Evolutionary conservation across 2,113 vertebrate genomes (phyloP).

Genomic region (Bos indicus): DNA sequence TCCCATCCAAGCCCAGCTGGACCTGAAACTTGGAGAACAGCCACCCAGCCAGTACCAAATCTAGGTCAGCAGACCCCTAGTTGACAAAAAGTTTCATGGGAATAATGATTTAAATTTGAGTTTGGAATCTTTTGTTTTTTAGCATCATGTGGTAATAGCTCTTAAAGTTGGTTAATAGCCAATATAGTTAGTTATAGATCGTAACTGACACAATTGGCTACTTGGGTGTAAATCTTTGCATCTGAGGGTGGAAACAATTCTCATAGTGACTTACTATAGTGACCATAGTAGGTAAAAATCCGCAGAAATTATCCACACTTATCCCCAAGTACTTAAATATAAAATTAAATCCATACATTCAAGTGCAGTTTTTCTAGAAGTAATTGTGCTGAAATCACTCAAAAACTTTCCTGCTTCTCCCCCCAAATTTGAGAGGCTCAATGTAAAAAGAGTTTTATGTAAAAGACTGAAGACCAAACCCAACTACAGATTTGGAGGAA

Average conservation of each 20-base stretch:
- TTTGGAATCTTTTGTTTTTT: not conserved
- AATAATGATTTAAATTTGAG: not conserved
- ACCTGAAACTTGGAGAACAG: not conserved
- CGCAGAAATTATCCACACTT: constrained; percentile 8
- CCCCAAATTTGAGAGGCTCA: constrained; percentile 40
- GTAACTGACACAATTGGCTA: not conserved
- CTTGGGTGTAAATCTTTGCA: constrained; percentile 4
- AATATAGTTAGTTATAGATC: not conserved
- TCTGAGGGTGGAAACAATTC: not conserved
- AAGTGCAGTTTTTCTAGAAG: constrained; percentile 40
- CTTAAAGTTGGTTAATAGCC: not conserved
- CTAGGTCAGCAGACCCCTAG: not conserved
- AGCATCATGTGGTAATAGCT: not conserved
- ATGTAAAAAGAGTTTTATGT: constrained; percentile 62
- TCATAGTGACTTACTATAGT: not conserved
- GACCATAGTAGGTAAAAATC: not conserved
- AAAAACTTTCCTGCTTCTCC: constrained; percentile 32
- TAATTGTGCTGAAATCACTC: constrained; percentile 52
- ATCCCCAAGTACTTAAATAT: not conserved
- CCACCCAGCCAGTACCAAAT: not conserved
- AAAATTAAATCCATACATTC: not conserved
- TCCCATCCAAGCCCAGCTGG: not conserved
- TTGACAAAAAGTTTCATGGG: not conserved
- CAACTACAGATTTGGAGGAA: constrained; percentile 55
- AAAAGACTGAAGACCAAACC: constrained; percentile 57